A percentile compares a stretch with the other conserved stretches of the same genome.
These are phyloP conservation scores for Dicaeum eximium DNA, from an alignment of 2,113 vertebrate species.

Conservation along the genomic window DNA sequence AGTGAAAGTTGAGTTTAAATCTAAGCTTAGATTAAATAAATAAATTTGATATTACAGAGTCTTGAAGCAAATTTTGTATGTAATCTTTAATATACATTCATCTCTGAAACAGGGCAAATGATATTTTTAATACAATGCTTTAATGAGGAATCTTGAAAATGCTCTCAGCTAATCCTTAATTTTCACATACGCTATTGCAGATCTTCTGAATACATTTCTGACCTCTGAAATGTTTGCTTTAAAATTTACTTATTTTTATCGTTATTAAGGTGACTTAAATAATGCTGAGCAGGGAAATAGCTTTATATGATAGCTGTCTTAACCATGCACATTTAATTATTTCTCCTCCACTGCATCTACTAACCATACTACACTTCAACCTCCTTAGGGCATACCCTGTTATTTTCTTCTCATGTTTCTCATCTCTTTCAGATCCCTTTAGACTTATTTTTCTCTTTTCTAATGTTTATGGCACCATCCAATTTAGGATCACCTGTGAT, in stretches of 20 bases:
- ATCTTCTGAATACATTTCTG: background rate
- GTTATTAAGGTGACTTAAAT: background rate
- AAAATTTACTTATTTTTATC: background rate
- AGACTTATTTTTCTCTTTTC: background rate
- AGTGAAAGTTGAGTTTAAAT: background rate
- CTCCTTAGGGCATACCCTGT: background rate
- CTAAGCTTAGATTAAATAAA: background rate
- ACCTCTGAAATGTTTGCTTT: background rate
- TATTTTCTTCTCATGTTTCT: slow-evolving; percentile 11
- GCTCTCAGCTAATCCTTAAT: background rate
- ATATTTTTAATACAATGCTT: background rate
- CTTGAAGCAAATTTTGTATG: background rate
- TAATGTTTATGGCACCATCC: background rate
- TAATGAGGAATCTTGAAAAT: background rate
- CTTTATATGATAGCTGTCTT: background rate
- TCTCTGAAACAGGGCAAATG: background rate
- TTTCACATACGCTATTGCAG: background rate
- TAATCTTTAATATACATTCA: background rate
- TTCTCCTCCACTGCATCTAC: background rate
- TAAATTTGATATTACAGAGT: background rate
- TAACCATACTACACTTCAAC: background rate
- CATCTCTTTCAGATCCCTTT: background rate
- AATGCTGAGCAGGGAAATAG: background rate
- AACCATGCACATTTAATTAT: background rate
- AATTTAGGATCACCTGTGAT: background rate